Conservation (phyloP, 2,888 invertebrate genomes). For the Drosophila niveifrons region DNA sequence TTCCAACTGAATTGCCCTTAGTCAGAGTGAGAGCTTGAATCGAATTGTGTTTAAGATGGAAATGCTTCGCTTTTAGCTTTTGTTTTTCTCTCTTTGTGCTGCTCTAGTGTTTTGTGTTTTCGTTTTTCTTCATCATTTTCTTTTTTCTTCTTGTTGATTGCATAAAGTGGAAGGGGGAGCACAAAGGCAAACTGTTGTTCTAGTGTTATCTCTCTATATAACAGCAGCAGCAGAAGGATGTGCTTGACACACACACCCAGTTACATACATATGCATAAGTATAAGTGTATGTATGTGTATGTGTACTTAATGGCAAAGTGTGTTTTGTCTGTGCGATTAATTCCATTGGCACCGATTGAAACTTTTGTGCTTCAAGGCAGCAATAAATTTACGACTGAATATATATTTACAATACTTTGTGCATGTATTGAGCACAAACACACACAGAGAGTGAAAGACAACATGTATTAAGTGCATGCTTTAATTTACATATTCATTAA, state of each 20-base stretch:
- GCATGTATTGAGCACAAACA: conserved; percentile 41
- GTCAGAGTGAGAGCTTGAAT: conserved; percentile 19
- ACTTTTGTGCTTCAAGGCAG: conserved; percentile 76
- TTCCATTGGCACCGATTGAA: conserved; percentile 81
- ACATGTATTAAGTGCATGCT: conserved; percentile 73
- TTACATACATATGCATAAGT: conserved; percentile 58
- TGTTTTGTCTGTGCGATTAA: conserved; percentile 70
- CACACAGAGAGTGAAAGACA: neutral
- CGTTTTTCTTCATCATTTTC: neutral
- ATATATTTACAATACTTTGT: conserved; percentile 41
- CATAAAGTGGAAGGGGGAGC: neutral
- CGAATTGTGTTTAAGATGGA: conserved; percentile 51
- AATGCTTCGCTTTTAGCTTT: conserved; percentile 1
- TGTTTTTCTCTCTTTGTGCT: conserved; percentile 6
- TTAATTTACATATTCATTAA: conserved; percentile 81
- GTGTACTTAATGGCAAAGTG: conserved; percentile 58
- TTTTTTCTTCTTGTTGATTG: neutral
- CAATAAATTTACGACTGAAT: conserved; percentile 73
- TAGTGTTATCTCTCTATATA: conserved; percentile 48
- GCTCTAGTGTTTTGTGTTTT: conserved; percentile 43
- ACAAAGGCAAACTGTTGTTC: conserved; percentile 51
- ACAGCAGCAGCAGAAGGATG: conserved; percentile 17
- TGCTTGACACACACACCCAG: conserved; percentile 58
- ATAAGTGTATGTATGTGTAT: conserved; percentile 17
- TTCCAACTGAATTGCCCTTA: conserved; percentile 14